A percentile compares a stretch with the other conserved stretches of the same genome.
Evolutionary conservation across 2,888 invertebrate genomes (phyloP).

Genomic region (Euzophera pinguis): DNA sequence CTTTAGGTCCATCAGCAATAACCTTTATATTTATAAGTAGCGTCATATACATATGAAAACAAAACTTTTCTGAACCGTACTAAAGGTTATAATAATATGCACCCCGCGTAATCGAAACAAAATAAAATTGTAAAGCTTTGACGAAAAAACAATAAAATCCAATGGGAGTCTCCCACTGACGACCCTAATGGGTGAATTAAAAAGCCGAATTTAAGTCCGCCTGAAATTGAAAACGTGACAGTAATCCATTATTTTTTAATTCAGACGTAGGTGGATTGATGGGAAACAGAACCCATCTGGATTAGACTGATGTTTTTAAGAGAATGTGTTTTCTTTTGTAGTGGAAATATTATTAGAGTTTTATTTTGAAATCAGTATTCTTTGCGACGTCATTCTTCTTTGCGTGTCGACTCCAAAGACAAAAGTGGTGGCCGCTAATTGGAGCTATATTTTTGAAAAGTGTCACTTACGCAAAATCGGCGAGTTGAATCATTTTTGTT

Average conservation of each 20-base stretch:
- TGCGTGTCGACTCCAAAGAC: no score
- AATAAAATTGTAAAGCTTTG: background rate
- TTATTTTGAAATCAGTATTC: no score
- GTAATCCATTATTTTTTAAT: slow-evolving; percentile 39
- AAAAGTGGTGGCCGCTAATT: no score
- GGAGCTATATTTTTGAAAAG: no score
- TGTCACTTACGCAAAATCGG: no score
- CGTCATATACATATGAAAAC: no score
- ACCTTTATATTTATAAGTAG: no score
- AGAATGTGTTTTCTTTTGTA: background rate
- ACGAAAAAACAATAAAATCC: slow-evolving; percentile 9
- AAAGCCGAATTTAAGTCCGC: slow-evolving; percentile 25
- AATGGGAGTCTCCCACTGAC: background rate
- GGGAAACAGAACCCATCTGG: slow-evolving; percentile 38
- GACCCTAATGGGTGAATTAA: slow-evolving; percentile 22
- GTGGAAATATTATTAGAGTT: no score
- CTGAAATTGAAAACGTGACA: slow-evolving; percentile 34
- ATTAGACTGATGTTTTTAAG: background rate
- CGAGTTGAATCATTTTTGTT: no score
- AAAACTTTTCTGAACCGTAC: background rate
- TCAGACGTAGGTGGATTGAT: slow-evolving; percentile 31
- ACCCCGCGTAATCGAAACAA: background rate
- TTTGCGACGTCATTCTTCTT: no score
- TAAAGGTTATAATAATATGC: background rate
- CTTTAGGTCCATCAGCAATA: no score